A percentile compares a stretch with the other conserved stretches of the same genome.
Conservation (phyloP, 2,797 vertebrate genomes). For the Nothura maculosa region DNA sequence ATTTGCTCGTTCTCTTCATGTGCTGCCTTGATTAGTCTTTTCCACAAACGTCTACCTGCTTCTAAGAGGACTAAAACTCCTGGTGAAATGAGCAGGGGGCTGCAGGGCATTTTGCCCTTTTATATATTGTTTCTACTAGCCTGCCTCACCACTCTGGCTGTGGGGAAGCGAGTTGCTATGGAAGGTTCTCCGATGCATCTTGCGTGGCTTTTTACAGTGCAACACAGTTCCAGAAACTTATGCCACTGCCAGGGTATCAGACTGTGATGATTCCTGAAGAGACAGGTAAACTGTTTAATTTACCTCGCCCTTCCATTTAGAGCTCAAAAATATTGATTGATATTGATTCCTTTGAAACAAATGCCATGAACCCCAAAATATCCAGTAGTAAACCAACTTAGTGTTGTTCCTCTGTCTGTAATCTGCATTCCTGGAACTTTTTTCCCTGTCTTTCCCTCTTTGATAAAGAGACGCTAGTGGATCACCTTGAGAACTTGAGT, state of each 20-base stretch:
- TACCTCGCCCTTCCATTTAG: neutral
- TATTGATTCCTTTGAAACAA: neutral
- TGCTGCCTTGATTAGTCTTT: neutral
- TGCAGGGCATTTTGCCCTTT: neutral
- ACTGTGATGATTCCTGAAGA: slow-evolving; percentile 10
- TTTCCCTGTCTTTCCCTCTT: slow-evolving; percentile 9
- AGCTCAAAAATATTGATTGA: neutral
- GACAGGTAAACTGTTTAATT: neutral
- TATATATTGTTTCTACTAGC: neutral
- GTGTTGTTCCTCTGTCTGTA: neutral
- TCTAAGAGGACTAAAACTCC: neutral
- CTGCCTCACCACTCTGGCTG: neutral
- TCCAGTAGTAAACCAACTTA: neutral
- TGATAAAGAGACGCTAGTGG: slow-evolving; percentile 27
- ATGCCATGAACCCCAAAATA: neutral
- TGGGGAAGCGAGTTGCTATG: neutral
- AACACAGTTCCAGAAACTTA: neutral
- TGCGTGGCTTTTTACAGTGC: neutral
- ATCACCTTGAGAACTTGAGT: slow-evolving; percentile 49
- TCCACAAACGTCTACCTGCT: too few relatives aligned
- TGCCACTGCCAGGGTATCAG: neutral
- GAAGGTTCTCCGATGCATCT: neutral
- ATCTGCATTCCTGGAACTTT: slow-evolving; percentile 32
- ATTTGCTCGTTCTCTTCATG: slow-evolving; percentile 10
- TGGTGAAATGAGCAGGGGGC: neutral